A percentile compares a stretch with the other conserved stretches of the same genome.
These are phyloP conservation scores for Leptothorax acervorum DNA, from an alignment of 2,888 invertebrate genomes.

Conservation along the genomic window DNA sequence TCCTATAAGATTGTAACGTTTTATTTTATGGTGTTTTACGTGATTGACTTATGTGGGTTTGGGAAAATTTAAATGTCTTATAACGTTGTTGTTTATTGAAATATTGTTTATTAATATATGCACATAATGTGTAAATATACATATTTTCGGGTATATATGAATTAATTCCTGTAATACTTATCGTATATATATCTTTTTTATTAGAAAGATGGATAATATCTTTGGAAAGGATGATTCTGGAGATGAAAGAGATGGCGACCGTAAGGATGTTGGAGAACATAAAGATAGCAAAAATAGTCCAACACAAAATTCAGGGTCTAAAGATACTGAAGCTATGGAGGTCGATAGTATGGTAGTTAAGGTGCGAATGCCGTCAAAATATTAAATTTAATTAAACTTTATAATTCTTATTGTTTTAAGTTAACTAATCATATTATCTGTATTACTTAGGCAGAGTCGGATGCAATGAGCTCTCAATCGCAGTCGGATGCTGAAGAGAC, in stretches of 20 bases:
- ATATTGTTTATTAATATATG: background rate
- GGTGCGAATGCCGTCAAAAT: slow-evolving; percentile 58
- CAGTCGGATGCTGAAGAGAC: slow-evolving; percentile 74
- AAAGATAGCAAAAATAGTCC: slow-evolving; percentile 68
- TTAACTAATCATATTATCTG: background rate
- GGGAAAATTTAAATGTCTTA: background rate
- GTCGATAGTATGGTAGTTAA: slow-evolving; percentile 70
- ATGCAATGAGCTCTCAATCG: slow-evolving; percentile 75
- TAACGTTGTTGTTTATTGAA: background rate
- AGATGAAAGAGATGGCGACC: slow-evolving; percentile 75
- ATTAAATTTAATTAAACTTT: background rate
- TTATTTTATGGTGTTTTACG: background rate
- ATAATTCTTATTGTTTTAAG: background rate
- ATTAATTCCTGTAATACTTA: background rate
- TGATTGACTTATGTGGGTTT: background rate
- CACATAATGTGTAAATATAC: background rate
- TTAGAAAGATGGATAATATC: slow-evolving; percentile 76
- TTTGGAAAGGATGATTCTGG: slow-evolving; percentile 82
- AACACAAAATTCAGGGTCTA: slow-evolving; percentile 56
- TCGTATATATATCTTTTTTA: background rate
- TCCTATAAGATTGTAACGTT: background rate
- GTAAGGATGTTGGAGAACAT: slow-evolving; percentile 67
- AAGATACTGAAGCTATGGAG: slow-evolving; percentile 72
- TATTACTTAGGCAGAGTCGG: slow-evolving; percentile 70
- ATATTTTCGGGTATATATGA: background rate